Evolutionary conservation across 2,888 invertebrate species (phyloP).

Genomic region (Periphyllus acericola): DNA sequence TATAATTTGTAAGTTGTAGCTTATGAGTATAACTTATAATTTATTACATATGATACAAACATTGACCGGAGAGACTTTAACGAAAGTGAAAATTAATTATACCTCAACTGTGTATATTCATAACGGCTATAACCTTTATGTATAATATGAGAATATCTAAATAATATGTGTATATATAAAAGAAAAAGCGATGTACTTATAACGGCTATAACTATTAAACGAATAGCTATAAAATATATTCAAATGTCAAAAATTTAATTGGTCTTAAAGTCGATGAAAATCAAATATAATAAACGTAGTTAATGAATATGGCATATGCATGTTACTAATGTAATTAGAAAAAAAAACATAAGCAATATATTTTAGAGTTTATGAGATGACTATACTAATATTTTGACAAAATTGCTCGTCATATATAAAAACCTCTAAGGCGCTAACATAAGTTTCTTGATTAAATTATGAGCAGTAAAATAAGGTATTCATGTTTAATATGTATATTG

Average conservation of each 20-base stretch:
- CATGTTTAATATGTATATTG: too few species aligned
- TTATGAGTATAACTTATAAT: too few species aligned
- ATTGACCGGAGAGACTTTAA: constrained; percentile 11
- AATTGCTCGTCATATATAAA: background rate
- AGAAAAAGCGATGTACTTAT: background rate
- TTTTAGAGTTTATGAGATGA: background rate
- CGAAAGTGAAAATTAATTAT: background rate
- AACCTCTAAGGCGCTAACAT: background rate
- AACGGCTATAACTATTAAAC: background rate
- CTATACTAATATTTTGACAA: background rate
- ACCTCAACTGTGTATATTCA: background rate
- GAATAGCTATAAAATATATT: background rate
- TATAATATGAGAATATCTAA: background rate
- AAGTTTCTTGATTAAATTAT: background rate
- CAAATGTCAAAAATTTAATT: background rate
- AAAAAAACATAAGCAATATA: background rate
- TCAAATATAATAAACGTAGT: too few species aligned
- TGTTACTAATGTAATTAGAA: too few species aligned
- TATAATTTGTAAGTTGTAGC: too few species aligned
- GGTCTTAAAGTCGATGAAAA: too few species aligned
- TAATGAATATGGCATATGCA: too few species aligned
- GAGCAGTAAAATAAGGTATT: background rate
- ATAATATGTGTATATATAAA: background rate
- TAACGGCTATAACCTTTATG: background rate
- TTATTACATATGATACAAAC: background rate